Conservation (phyloP, 1,140 invertebrate genomes). For the Drosophila elegans region DNA sequence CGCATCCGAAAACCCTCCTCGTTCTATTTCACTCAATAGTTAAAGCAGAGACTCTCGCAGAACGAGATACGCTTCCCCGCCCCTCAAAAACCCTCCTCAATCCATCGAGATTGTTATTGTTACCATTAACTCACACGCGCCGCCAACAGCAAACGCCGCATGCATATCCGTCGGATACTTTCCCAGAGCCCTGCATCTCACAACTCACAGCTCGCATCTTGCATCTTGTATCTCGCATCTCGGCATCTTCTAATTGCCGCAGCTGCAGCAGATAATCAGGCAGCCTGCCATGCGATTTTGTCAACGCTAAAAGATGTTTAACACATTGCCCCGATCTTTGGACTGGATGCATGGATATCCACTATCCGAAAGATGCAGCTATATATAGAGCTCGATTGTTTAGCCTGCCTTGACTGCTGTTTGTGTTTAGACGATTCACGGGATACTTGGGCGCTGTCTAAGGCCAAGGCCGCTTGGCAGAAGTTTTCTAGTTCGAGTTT, state of each 20-base stretch:
- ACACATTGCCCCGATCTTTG: slow-evolving; percentile 63
- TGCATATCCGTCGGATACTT: slow-evolving; percentile 75
- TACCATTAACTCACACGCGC: slow-evolving; percentile 64
- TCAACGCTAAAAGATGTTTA: slow-evolving; percentile 80
- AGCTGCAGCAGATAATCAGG: slow-evolving; percentile 56
- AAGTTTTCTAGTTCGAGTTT: slow-evolving; percentile 6
- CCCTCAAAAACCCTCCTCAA: not conserved
- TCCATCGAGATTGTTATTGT: slow-evolving; percentile 53
- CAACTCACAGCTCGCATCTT: not conserved
- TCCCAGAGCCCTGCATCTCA: slow-evolving; percentile 51
- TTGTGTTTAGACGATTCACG: slow-evolving; percentile 35
- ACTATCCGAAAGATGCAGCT: slow-evolving; percentile 21
- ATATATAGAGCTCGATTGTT: slow-evolving; percentile 55
- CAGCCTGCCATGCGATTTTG: slow-evolving; percentile 64
- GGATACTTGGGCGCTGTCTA: not conserved
- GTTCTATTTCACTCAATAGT: slow-evolving; percentile 48
- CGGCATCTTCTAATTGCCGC: slow-evolving; percentile 66
- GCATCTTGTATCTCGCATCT: slow-evolving; percentile 10
- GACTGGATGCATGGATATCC: slow-evolving; percentile 6
- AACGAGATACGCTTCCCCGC: slow-evolving; percentile 2
- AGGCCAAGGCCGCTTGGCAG: slow-evolving; percentile 38
- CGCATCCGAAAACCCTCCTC: not conserved
- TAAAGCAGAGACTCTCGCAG: slow-evolving; percentile 1
- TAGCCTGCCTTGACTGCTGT: slow-evolving; percentile 22
- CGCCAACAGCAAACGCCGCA: slow-evolving; percentile 17